phyloP scores from a whole-genome alignment of 2,888 invertebrate genomes.

The Drosophila pseudotalamancana region DNA sequence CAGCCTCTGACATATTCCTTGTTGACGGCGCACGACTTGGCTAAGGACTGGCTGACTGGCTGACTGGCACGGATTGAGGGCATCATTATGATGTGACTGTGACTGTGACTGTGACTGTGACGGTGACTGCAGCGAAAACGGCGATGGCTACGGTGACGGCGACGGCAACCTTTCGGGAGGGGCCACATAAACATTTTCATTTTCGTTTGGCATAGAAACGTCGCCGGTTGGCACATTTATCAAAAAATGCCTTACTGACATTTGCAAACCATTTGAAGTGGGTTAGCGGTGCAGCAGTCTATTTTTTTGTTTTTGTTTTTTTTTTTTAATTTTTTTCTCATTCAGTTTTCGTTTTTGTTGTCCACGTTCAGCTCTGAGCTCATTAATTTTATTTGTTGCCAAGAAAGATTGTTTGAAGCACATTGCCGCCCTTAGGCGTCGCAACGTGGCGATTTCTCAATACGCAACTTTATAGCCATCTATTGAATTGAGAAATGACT shows the following conservation, averaged over 20 bases:
- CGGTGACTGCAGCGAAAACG: background rate
- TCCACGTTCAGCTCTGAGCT: constrained; percentile 48
- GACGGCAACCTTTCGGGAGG: constrained; percentile 71
- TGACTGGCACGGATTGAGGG: constrained; percentile 69
- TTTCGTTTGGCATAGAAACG: constrained; percentile 69
- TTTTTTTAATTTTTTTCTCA: too few species aligned
- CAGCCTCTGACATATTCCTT: constrained; percentile 79
- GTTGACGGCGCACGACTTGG: constrained; percentile 75
- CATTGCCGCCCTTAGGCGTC: constrained; percentile 40
- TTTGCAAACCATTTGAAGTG: constrained; percentile 71
- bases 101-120: constrained; percentile 34
- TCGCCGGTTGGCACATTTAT: constrained; percentile 74
- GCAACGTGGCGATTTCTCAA: constrained; percentile 60
- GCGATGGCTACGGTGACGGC: background rate
- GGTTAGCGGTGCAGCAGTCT: constrained; percentile 57
- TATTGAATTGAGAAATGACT: constrained; percentile 39
- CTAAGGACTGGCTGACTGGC: constrained; percentile 66
- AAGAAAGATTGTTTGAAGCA: constrained; percentile 32
- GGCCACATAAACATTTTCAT: constrained; percentile 68
- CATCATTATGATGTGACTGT: constrained; percentile 77
- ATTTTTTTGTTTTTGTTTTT: too few species aligned
- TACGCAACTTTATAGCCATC: constrained; percentile 57
- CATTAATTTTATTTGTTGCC: constrained; percentile 70
- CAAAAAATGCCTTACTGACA: constrained; percentile 73
- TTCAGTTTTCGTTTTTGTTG: constrained; percentile 20